Base-by-base conservation (phyloP, 2,797 vertebrate genomes). In the Danio jaintianensis region DNA sequence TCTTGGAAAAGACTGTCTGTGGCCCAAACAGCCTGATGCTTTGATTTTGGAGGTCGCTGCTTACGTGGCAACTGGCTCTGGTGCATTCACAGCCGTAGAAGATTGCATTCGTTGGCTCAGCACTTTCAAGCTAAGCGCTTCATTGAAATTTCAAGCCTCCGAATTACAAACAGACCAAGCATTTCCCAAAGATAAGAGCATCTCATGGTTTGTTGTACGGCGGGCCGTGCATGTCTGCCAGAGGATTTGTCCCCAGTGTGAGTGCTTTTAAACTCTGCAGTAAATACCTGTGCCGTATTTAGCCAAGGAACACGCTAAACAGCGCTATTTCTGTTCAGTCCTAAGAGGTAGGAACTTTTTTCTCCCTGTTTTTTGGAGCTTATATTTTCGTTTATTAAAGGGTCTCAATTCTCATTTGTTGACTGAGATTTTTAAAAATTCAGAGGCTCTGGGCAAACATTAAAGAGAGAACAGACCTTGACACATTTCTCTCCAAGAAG, bases 1-100 rank as follows among this genome's bases (percentile, higher is more conserved):
- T 76, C 70, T 50, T 62, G 59, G 36, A 78, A 78, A 71, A 78
- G 42, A 45, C 61, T 82, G 69, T 78, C 20, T 75, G 47, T 20
- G 22, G 69, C 78, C 16, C 9, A 36, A 81, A 64, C 71, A 64
- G 59, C 55, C n/a, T 8, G 53, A 73, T 48, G 36, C 71, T 72
- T 73, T 67, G 16, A 76, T 69, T 79, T 73, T 40, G 16, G 13
- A 72, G 71, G 78, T 79, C 48, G 36, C 40, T 45, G 45, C 62
- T 75, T 73, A 78, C 58, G 8, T 20, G 45, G 59, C 59, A 55
- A 58, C 45, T 75, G 64, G 61, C 29, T 56, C 12, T n/a, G 52
- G 22, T 62, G 12, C 43, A 75, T 45, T 78, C 29, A 38, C 16
- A 22, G 70, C 55, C 59, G 1, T 52, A 40, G 43, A 61, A 61